Percentiles rank a stretch among this genome's conserved stretches.
phyloP scores from a whole-genome alignment of 2,797 vertebrate species.

The Phrynocephalus vlangalii region DNA sequence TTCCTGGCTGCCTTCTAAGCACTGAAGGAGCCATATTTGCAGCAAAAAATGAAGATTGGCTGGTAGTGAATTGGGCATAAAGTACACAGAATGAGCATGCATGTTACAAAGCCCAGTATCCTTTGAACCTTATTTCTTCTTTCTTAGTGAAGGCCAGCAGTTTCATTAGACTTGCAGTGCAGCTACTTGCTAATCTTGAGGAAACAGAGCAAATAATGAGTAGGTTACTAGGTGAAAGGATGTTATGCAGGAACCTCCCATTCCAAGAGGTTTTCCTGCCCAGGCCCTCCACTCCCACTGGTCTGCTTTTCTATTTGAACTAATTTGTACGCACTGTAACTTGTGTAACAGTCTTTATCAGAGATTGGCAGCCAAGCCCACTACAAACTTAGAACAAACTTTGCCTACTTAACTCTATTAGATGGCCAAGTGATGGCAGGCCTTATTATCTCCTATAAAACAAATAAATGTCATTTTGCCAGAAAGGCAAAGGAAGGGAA shows the following conservation, averaged over 20 bases:
- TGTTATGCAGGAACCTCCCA: not conserved
- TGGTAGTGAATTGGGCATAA: not conserved
- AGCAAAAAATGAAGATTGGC: not conserved
- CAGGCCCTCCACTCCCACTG: not conserved
- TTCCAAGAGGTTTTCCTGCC: not conserved
- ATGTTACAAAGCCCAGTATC: not conserved
- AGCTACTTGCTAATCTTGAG: conserved; percentile 29
- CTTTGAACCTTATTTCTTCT: not conserved
- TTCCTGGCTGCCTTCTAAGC: not conserved
- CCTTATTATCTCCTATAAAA: not conserved
- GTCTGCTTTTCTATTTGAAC: conserved; percentile 5
- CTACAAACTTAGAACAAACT: not conserved
- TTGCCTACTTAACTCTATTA: not conserved
- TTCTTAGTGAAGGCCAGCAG: not conserved
- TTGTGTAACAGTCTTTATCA: conserved; percentile 5
- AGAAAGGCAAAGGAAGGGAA: not conserved
- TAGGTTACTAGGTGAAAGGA: conserved; percentile 20
- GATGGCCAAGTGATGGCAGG: not conserved
- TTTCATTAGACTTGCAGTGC: not conserved
- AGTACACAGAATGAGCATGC: not conserved
- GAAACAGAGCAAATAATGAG: conserved; percentile 19
- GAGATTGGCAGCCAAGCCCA: not conserved
- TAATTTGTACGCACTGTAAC: not conserved
- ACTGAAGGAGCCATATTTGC: not conserved
- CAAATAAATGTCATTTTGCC: conserved; percentile 1